Conservation (phyloP, 1,140 invertebrate species). For the Cydia pomonella region DNA sequence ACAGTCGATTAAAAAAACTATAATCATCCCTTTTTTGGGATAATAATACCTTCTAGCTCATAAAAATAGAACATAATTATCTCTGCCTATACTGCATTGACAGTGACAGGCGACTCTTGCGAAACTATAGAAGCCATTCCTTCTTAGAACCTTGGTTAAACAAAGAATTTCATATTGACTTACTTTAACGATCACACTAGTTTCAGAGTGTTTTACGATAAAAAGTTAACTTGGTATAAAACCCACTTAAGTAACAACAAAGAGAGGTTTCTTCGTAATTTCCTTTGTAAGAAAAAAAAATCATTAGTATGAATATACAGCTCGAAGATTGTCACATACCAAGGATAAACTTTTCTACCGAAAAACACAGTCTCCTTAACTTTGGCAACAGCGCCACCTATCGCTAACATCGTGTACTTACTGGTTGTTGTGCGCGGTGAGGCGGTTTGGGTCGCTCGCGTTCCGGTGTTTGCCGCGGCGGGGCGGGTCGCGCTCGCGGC, state of each 20-base stretch:
- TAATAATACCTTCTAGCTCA: too few relatives aligned
- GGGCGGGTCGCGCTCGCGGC: constrained; percentile 70
- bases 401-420: constrained; percentile 50
- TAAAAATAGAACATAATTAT: too few relatives aligned
- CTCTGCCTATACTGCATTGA: too few relatives aligned
- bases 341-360: neutral
- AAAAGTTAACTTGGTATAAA: neutral
- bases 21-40: too few relatives aligned
- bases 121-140: too few relatives aligned
- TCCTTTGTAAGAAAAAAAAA: too few relatives aligned
- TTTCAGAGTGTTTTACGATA: neutral
- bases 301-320: too few relatives aligned
- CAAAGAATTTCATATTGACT: neutral
- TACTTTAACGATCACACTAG: neutral
- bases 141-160: neutral
- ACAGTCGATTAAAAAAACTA: too few relatives aligned
- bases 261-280: too few relatives aligned
- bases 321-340: too few relatives aligned
- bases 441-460: constrained; percentile 76
- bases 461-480: constrained; percentile 76
- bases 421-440: constrained; percentile 75
- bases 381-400: constrained; percentile 29
- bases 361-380: neutral
- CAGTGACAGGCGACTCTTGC: too few relatives aligned
- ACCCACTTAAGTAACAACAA: too few relatives aligned